Conservation (phyloP, 2,888 invertebrate species). For the Disparrhopalites patrizii region DNA sequence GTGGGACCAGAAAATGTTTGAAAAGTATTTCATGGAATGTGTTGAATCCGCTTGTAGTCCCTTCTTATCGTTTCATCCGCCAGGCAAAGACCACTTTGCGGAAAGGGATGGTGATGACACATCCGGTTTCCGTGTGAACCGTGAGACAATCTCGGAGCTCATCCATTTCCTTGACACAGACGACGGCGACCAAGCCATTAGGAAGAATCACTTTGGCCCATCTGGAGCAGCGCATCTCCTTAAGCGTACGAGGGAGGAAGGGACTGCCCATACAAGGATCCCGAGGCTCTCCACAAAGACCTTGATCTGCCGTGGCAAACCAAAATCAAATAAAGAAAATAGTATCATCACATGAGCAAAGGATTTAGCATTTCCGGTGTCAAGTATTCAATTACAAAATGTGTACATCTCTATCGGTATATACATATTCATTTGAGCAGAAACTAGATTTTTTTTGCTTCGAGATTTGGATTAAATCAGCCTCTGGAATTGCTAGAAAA, state of each 20-base stretch:
- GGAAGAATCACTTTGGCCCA: conserved; percentile 48
- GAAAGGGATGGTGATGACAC: conserved; percentile 44
- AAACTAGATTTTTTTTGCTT: no score
- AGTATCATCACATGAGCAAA: neutral
- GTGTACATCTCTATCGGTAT: no score
- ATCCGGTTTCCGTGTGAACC: conserved; percentile 46
- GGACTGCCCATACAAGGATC: conserved; percentile 46
- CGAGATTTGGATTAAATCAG: no score
- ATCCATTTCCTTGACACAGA: conserved; percentile 46
- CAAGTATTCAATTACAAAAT: no score
- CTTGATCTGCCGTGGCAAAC: conserved; percentile 17
- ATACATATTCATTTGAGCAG: no score
- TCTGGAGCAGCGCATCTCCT: conserved; percentile 46
- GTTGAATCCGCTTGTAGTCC: neutral
- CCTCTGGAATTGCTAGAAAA: no score
- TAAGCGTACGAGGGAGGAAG: conserved; percentile 45
- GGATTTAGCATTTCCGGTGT: neutral
- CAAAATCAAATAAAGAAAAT: neutral
- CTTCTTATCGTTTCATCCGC: conserved; percentile 33
- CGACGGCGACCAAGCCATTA: conserved; percentile 46
- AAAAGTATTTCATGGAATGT: neutral
- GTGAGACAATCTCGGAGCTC: conserved; percentile 45
- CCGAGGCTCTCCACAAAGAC: conserved; percentile 28
- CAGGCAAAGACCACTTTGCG: conserved; percentile 48
- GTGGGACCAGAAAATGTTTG: no score